phyloP scores from a whole-genome alignment of 2,113 vertebrate genomes.

The Colaptes auratus region DNA sequence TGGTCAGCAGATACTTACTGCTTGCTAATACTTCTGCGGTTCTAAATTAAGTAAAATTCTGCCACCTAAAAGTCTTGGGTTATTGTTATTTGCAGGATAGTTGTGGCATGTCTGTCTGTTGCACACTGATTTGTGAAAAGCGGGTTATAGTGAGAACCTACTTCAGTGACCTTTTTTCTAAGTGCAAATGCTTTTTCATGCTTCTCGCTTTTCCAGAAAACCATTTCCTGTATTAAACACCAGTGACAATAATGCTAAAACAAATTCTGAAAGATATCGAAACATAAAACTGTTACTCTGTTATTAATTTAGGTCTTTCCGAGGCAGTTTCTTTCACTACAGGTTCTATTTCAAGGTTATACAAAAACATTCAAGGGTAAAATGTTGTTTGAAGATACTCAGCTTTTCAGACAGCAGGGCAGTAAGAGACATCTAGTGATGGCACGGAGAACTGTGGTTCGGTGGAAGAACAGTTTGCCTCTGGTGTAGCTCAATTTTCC shows the following conservation, averaged over 20 bases:
- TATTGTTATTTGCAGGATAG: background rate
- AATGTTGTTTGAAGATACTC: background rate
- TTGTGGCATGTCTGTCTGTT: background rate
- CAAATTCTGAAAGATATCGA: background rate
- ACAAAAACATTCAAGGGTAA: background rate
- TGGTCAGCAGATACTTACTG: background rate
- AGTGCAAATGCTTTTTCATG: background rate
- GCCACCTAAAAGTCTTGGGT: background rate
- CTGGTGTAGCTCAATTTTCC: background rate
- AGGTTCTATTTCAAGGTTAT: constrained; percentile 38
- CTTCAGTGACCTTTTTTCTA: background rate
- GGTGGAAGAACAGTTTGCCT: background rate
- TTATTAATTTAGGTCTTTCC: background rate
- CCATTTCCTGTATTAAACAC: constrained; percentile 11
- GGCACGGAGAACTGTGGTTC: constrained; percentile 27
- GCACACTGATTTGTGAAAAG: background rate
- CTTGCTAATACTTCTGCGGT: background rate
- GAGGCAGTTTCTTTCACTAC: background rate
- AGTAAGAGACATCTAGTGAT: constrained; percentile 58
- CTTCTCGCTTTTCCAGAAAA: background rate
- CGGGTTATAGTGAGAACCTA: background rate
- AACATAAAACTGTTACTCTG: background rate
- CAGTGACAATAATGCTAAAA: background rate
- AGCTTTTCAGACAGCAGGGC: constrained; percentile 7
- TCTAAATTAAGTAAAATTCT: background rate